Conservation (phyloP, 2,113 vertebrate genomes). For the Grallaria varia region DNA sequence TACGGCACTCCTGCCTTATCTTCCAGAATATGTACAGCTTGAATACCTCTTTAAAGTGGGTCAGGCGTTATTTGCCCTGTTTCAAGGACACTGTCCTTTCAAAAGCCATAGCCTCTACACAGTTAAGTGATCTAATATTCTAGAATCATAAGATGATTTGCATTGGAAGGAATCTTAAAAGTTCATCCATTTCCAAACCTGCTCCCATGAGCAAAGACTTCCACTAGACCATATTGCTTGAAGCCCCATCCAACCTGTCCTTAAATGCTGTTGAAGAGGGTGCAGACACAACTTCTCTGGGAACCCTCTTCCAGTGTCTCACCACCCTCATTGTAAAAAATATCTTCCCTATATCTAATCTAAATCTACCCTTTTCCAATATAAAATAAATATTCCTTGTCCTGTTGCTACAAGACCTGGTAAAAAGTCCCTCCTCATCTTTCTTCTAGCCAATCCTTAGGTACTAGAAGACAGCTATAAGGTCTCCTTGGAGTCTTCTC, state of each 20-base stretch:
- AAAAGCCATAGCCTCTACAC: neutral
- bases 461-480: accelerated
- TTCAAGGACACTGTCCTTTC: neutral
- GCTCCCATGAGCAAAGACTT: neutral
- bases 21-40: neutral
- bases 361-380: neutral
- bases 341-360: neutral
- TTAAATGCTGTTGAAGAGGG: neutral
- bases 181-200: neutral
- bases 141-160: neutral
- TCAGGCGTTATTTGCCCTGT: accelerated
- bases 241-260: neutral
- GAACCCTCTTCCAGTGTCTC: neutral
- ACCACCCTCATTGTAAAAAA: neutral
- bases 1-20: neutral
- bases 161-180: neutral
- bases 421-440: neutral
- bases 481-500: accelerated
- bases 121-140: neutral
- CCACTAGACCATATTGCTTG: neutral
- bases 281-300: neutral
- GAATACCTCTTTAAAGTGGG: neutral
- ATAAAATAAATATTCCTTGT: neutral
- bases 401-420: neutral
- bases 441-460: accelerated